Evolutionary conservation across 2,888 invertebrate genomes (phyloP).

Genomic region (Tromatobia lineatoria): DNA sequence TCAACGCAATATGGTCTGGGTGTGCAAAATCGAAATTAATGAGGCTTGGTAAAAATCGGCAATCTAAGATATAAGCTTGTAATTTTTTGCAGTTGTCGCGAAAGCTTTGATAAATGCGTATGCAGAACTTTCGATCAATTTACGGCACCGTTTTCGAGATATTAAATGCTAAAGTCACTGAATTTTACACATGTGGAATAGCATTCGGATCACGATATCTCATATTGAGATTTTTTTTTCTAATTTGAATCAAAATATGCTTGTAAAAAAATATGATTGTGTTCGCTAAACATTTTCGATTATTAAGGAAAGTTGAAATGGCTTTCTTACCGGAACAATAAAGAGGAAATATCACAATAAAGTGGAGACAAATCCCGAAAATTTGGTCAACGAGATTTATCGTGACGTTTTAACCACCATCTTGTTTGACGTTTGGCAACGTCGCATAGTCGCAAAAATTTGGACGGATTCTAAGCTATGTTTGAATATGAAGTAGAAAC

Average conservation of each 20-base stretch:
- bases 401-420: too few relatives aligned
- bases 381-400: too few relatives aligned
- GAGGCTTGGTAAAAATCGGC: constrained; percentile 46
- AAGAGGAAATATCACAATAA: constrained; percentile 26
- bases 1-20: too few relatives aligned
- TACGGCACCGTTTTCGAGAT: neutral
- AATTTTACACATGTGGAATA: neutral
- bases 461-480: too few relatives aligned
- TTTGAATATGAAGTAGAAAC: too few relatives aligned
- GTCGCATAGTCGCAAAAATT: too few relatives aligned
- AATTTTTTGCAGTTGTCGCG: neutral
- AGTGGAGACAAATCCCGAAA: neutral
- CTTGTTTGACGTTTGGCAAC: too few relatives aligned
- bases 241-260: too few relatives aligned
- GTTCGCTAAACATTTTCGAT: too few relatives aligned
- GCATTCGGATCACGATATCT: too few relatives aligned
- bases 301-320: neutral
- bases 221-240: too few relatives aligned
- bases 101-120: neutral
- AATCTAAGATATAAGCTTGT: constrained; percentile 12
- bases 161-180: constrained; percentile 8
- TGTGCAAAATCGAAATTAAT: neutral
- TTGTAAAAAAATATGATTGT: too few relatives aligned
- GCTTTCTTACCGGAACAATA: neutral
- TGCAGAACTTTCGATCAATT: neutral